phyloP scores from a whole-genome alignment of 2,888 invertebrate genomes.

The Emmelina monodactyla region DNA sequence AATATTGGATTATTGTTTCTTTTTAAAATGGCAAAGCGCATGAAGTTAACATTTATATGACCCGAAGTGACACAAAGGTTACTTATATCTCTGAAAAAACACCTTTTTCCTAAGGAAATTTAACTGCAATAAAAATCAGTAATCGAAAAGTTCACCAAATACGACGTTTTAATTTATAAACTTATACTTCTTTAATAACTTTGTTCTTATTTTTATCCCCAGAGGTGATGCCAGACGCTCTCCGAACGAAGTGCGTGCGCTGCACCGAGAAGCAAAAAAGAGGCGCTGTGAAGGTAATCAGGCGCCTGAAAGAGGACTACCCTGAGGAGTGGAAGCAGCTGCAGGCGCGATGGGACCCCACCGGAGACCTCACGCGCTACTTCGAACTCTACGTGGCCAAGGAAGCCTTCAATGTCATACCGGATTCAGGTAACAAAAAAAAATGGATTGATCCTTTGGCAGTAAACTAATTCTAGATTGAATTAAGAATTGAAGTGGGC shows the following conservation, averaged over 20 bases:
- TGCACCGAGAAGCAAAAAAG: constrained; percentile 73
- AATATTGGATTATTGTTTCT: no score
- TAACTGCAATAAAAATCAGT: no score
- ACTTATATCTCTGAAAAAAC: no score
- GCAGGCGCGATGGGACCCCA: constrained; percentile 73
- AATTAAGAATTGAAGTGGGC: no score
- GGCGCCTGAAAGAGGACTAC: constrained; percentile 68
- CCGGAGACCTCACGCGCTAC: constrained; percentile 66
- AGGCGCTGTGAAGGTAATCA: constrained; percentile 73
- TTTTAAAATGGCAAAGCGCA: no score
- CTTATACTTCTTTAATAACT: not conserved
- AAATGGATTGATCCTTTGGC: no score
- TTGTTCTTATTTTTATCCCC: constrained; percentile 18
- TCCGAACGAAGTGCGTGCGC: constrained; percentile 70
- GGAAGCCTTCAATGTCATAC: constrained; percentile 27
- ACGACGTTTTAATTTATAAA: no score
- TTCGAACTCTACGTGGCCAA: constrained; percentile 50
- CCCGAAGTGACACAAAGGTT: no score
- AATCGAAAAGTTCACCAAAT: no score
- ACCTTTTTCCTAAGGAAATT: no score
- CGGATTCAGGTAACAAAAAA: constrained; percentile 25
- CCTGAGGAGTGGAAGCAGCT: constrained; percentile 74
- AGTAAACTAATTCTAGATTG: no score
- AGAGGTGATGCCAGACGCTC: constrained; percentile 77
- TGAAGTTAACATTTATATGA: no score